Evolutionary conservation across 2,113 vertebrate genomes (phyloP).

Genomic region (Syrmaticus mikado): DNA sequence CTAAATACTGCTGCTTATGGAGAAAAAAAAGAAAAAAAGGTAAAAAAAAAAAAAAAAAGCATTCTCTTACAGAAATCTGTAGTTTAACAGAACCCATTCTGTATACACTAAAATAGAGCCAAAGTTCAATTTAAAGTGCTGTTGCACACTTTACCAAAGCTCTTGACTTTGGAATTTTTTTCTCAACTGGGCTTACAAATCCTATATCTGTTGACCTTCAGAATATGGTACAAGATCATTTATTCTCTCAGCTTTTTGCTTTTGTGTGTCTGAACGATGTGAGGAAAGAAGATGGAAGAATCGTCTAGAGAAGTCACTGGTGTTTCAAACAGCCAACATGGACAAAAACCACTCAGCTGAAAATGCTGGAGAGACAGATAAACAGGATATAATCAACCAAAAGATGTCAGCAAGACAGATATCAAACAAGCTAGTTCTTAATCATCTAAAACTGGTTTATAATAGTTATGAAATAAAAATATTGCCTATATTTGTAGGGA

Average conservation of each 20-base stretch:
- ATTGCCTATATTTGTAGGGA: neutral
- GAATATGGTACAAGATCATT: slow-evolving; percentile 52
- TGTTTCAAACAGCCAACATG: neutral
- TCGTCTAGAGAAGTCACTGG: neutral
- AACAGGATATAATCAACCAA: neutral
- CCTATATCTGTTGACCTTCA: slow-evolving; percentile 60
- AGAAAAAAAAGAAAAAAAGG: no score
- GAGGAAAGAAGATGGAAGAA: slow-evolving; percentile 29
- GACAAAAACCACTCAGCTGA: neutral
- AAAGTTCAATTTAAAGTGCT: slow-evolving; percentile 70
- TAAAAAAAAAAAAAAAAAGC: neutral
- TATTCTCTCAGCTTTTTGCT: slow-evolving; percentile 51
- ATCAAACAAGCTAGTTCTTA: neutral
- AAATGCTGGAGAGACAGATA: neutral
- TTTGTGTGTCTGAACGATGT: slow-evolving; percentile 31
- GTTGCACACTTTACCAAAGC: slow-evolving; percentile 65
- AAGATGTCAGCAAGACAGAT: neutral
- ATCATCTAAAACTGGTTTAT: neutral
- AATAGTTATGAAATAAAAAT: fast-evolving
- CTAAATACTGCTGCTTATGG: slow-evolving; percentile 20
- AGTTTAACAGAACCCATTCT: slow-evolving; percentile 55
- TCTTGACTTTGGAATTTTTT: slow-evolving; percentile 65
- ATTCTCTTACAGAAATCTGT: slow-evolving; percentile 52
- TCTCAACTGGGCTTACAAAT: slow-evolving; percentile 55
- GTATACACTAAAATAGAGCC: slow-evolving; percentile 57